Base-by-base conservation (phyloP, 2,888 invertebrate genomes). In the Caenorhabditis afra region DNA sequence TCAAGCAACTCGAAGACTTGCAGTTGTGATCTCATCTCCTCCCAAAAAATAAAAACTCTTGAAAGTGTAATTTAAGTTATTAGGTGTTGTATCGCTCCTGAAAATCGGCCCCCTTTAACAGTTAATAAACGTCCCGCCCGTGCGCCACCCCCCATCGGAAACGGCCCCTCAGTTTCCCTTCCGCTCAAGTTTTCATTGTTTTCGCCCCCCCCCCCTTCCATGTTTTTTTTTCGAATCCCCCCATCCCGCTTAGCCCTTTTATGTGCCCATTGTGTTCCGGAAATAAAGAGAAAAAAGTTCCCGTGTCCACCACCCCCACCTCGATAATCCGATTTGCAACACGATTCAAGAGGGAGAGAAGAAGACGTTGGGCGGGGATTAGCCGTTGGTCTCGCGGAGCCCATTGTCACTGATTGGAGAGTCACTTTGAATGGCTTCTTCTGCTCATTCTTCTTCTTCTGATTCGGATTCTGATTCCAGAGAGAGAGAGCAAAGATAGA, bases 1-100 rank as follows among this genome's bases (percentile, higher is more conserved):
- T 77, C 45, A 77, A 70, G 47, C 77, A 77, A 20, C 66, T 77
- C 29, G 77, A 77, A 37, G 77, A 77, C 41, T 66, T 77, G 64
- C 65, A 77, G 39, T 66, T 77, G 70, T 77, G 35, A 77, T 59
- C 29, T 20, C 35, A 37, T 57, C 22, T n/a, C n/a, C n/a, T n/a
- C n/a, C n/a, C n/a, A n/a, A n/a, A n/a, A n/a, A n/a, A n/a, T n/a
- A n/a, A 20, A 50, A 20, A 50, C 50, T 22, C 50, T 12, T 7
- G 22, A 22, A 22, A 41, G 35, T 16, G 16, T 39, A 37, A 37
- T 12, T 16, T 55, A 55, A 55, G 16, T 61, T 41, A 52, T 45
- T 61, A 53, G 70, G 61, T 70, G 61, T 50, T 58, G 50, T 18
- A 11, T 20, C 23, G 22, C 3, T 50, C 50, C 18, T 50, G 8